phyloP scores from a whole-genome alignment of 1,140 invertebrate species.

The Scaptomyza hsui region DNA sequence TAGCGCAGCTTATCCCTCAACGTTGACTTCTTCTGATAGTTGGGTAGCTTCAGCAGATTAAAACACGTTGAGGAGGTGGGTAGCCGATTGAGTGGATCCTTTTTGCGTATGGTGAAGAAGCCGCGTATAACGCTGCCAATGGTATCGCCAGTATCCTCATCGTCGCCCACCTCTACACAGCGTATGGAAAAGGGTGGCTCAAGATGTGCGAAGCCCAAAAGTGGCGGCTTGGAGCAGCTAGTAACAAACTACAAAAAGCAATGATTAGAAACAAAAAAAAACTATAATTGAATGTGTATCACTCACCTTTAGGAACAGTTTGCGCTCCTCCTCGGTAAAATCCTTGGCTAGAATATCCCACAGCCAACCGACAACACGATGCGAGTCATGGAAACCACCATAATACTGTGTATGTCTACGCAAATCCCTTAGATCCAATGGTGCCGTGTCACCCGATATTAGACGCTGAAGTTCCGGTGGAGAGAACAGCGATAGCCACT shows the following conservation, averaged over 20 bases:
- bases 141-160: constrained; percentile 93
- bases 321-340: constrained; percentile 95
- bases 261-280: not conserved
- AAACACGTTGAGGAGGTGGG: constrained; percentile 99
- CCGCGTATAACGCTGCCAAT: constrained; percentile 96
- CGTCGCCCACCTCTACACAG: constrained; percentile 99
- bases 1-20: constrained; percentile 98
- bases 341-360: constrained; percentile 99
- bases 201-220: constrained; percentile 98
- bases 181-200: constrained; percentile 99
- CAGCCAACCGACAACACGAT: constrained; percentile 98
- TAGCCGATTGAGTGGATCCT: constrained; percentile 96
- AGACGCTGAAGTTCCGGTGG: constrained; percentile 97
- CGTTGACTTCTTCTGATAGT: constrained; percentile 98
- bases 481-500: constrained; percentile 98
- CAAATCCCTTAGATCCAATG: constrained; percentile 95
- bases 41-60: constrained; percentile 98
- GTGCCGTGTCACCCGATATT: constrained; percentile 95
- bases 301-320: constrained; percentile 94
- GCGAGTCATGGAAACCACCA: constrained; percentile 99
- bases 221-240: constrained; percentile 96
- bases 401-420: constrained; percentile 98
- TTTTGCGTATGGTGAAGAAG: constrained; percentile 98
- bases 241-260: constrained; percentile 95
- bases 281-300: not conserved